These are phyloP conservation scores for Pungitius pungitius DNA, from an alignment of 2,113 vertebrate species.

Conservation along the genomic window DNA sequence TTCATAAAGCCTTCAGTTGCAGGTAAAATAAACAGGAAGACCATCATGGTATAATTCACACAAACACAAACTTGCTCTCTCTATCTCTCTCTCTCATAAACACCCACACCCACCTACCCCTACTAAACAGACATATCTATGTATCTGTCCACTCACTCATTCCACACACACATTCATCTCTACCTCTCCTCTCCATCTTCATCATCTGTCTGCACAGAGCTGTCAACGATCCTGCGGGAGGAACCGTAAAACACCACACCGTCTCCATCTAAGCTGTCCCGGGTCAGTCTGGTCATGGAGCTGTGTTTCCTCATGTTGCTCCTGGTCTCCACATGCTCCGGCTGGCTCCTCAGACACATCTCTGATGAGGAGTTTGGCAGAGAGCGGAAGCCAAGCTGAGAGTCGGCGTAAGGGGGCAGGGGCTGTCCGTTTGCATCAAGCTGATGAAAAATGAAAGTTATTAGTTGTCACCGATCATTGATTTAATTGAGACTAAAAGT, in stretches of 20 bases:
- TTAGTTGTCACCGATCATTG: neutral
- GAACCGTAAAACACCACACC: constrained; percentile 79
- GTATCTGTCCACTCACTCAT: neutral
- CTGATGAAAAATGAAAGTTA: constrained; percentile 26
- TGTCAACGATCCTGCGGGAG: constrained; percentile 87
- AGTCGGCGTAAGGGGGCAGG: constrained; percentile 80
- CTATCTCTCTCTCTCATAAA: neutral
- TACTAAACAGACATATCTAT: neutral
- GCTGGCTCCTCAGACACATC: constrained; percentile 88
- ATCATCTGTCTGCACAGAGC: constrained; percentile 96
- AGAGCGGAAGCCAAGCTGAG: constrained; percentile 80
- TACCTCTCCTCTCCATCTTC: constrained; percentile 91
- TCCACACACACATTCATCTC: neutral
- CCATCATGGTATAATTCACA: neutral
- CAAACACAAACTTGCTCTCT: neutral
- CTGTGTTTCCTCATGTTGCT: constrained; percentile 91
- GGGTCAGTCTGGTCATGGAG: constrained; percentile 90
- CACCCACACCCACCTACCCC: too few relatives aligned
- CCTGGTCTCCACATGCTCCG: constrained; percentile 85
- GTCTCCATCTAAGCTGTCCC: constrained; percentile 86
- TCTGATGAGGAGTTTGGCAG: constrained; percentile 92
- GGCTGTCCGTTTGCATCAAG: constrained; percentile 77
- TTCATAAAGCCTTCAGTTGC: constrained; percentile 12
- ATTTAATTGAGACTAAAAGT: neutral
- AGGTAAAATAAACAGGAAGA: neutral